Conservation (phyloP, 1,140 invertebrate species). For the Musca domestica region DNA sequence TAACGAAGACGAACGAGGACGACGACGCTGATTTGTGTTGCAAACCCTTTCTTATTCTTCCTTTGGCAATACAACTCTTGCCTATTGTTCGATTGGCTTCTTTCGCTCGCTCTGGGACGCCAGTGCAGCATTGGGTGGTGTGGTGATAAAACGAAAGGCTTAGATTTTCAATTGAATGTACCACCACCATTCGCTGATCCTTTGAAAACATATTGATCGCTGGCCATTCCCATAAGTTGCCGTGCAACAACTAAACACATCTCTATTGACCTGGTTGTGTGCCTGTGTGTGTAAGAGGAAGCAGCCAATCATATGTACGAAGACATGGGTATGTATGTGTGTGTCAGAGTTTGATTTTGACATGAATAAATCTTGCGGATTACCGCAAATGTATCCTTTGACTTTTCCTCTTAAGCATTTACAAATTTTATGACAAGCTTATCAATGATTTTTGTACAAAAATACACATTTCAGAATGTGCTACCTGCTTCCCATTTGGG, state of each 20-base stretch:
- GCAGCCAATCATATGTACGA: not conserved
- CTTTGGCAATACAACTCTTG: constrained; percentile 4
- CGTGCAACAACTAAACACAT: not conserved
- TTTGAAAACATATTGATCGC: too few relatives aligned
- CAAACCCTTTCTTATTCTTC: not conserved
- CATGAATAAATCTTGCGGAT: constrained; percentile 33
- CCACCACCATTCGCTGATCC: too few relatives aligned
- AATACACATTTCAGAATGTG: not conserved
- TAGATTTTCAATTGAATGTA: constrained; percentile 1
- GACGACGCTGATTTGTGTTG: not conserved
- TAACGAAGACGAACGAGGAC: constrained; percentile 36
- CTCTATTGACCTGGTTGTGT: not conserved
- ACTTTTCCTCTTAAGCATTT: constrained; percentile 52
- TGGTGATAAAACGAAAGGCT: constrained; percentile 22
- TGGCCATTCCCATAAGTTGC: not conserved
- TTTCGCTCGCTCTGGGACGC: not conserved
- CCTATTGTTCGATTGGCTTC: not conserved
- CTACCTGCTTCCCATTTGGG: not conserved
- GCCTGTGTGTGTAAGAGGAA: not conserved
- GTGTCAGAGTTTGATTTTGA: not conserved
- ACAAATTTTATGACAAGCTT: constrained; percentile 41
- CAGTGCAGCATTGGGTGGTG: too few relatives aligned
- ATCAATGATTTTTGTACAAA: constrained; percentile 14
- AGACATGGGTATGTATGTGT: constrained; percentile 23
- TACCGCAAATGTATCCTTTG: constrained; percentile 47